Conservation (phyloP, 2,113 vertebrate species). For the Nycticryphes semicollaris region DNA sequence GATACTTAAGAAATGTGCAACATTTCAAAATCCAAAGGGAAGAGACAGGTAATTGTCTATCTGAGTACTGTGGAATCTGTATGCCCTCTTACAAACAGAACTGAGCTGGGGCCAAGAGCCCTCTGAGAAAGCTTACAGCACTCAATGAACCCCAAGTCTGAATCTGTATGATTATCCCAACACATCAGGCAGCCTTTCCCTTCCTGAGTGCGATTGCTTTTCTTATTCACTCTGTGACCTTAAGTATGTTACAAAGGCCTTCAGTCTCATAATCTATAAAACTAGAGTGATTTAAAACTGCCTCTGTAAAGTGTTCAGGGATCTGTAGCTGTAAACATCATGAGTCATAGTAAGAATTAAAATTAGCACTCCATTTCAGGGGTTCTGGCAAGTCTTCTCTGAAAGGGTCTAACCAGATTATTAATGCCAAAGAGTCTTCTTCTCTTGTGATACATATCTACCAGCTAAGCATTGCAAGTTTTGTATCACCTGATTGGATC, state of each 20-base stretch:
- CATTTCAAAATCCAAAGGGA: not conserved
- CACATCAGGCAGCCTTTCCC: not conserved
- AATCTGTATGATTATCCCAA: not conserved
- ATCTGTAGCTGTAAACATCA: not conserved
- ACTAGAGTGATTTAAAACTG: not conserved
- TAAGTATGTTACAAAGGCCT: not conserved
- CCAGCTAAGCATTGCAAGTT: not conserved
- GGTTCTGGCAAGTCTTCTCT: not conserved
- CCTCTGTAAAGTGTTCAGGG: not conserved
- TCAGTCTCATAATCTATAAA: not conserved
- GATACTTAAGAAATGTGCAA: not conserved
- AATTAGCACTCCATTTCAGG: not conserved
- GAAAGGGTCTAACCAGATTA: not conserved
- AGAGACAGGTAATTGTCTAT: not conserved
- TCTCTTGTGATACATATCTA: not conserved
- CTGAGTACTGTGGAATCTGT: not conserved
- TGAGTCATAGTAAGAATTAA: not conserved
- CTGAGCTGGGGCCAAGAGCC: not conserved
- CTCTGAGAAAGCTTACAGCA: not conserved
- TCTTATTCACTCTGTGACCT: not conserved
- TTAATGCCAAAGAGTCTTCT: not conserved
- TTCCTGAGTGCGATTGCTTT: not conserved
- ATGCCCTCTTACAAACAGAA: not conserved
- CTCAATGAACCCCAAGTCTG: not conserved
- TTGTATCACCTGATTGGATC: not conserved